A percentile compares a stretch with the other conserved stretches of the same genome.
Conservation (phyloP, 2,797 vertebrate genomes). For the Gallinago nigripennis region DNA sequence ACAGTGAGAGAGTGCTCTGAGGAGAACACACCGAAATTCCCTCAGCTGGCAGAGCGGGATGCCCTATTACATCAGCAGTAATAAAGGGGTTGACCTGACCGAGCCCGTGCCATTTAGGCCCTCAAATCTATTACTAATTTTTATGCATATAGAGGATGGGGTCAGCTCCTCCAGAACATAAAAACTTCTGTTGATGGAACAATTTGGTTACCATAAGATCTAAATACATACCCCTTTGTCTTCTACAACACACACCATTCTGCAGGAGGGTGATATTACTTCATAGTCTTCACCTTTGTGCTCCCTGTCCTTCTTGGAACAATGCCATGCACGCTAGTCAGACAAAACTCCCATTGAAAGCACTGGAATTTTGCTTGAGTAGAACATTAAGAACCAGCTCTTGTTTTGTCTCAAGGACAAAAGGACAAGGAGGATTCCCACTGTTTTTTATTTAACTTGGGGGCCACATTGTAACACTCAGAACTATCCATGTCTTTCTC, state of each 20-base stretch:
- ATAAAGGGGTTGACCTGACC: not conserved
- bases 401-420: conserved; percentile 34
- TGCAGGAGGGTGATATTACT: conserved; percentile 25
- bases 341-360: conserved; percentile 37
- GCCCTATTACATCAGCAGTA: not conserved
- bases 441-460: conserved; percentile 17
- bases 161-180: not conserved
- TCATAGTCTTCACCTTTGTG: conserved; percentile 28
- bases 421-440: conserved; percentile 10
- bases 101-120: not conserved
- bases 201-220: not conserved
- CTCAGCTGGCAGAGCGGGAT: not conserved
- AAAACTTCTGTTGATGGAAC: not conserved
- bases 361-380: not conserved
- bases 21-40: not conserved
- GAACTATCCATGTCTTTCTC: not conserved
- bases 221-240: not conserved
- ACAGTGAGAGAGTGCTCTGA: not conserved
- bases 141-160: not conserved
- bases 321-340: not conserved
- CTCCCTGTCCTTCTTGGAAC: not conserved
- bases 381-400: not conserved
- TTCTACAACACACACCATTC: not conserved
- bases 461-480: not conserved
- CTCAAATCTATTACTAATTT: not conserved